phyloP scores from a whole-genome alignment of 2,797 vertebrate genomes.

The Antrozous pallidus region DNA sequence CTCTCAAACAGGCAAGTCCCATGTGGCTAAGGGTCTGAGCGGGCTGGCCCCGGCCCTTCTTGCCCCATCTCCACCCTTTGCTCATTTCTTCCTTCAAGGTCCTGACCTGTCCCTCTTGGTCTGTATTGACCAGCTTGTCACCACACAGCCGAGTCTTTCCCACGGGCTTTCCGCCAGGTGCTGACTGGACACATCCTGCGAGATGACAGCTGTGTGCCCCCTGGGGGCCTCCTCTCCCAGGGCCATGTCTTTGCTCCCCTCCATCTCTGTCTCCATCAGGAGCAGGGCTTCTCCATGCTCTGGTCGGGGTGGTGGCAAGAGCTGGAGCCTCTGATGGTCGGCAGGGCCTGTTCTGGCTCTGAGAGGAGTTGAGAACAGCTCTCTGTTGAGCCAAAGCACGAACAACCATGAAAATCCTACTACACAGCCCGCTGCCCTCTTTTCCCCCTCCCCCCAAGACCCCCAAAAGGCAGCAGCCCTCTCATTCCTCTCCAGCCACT shows the following conservation, averaged over 20 bases:
- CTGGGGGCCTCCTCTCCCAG: fast-evolving
- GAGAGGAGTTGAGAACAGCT: neutral
- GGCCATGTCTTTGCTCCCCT: neutral
- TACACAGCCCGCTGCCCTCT: fast-evolving
- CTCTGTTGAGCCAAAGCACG: neutral
- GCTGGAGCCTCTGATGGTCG: neutral
- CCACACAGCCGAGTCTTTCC: neutral
- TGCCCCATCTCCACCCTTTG: fast-evolving
- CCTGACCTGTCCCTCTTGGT: neutral
- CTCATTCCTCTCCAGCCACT: too few relatives aligned
- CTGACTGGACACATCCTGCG: fast-evolving
- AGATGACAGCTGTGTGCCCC: fast-evolving
- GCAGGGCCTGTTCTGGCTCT: neutral
- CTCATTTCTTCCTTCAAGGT: neutral
- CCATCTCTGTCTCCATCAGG: neutral
- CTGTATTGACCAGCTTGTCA: neutral
- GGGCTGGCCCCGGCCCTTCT: neutral
- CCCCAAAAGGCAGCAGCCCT: neutral
- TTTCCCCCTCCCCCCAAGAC: fast-evolving
- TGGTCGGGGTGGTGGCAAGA: neutral
- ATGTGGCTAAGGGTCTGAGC: fast-evolving
- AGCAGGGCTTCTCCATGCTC: neutral
- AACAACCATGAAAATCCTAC: neutral
- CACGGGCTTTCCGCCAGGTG: neutral
- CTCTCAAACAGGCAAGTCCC: fast-evolving